Evolutionary conservation across 64 coral and sea anemone genomes (phyloP).

Genomic region (Montipora efflorescens): DNA sequence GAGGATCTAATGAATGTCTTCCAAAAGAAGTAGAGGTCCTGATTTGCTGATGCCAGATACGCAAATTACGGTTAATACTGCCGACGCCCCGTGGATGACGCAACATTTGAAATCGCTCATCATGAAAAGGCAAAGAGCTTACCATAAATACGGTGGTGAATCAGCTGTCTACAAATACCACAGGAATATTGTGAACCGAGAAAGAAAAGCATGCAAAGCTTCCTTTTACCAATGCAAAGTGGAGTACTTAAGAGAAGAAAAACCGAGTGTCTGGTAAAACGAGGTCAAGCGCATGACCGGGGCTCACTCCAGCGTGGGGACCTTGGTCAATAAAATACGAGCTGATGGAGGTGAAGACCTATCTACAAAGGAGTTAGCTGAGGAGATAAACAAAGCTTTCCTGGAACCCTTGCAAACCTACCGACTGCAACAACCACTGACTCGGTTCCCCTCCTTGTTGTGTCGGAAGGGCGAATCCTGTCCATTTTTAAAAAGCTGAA

Average conservation of each 20-base stretch:
- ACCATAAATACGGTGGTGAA: not conserved
- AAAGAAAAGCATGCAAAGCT: conserved; percentile 7
- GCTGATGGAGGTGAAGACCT: not conserved
- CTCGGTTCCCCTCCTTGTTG: too few species aligned
- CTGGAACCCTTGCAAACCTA: too few species aligned
- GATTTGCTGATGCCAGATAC: too few species aligned
- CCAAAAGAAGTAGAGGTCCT: not conserved
- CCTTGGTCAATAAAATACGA: not conserved
- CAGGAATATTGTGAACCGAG: conserved; percentile 8
- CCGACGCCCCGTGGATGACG: conserved; percentile 58
- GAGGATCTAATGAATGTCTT: conserved; percentile 46
- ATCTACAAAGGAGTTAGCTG: not conserved
- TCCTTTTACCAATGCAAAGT: not conserved
- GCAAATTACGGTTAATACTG: conserved; percentile 16
- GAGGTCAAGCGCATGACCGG: conserved; percentile 1
- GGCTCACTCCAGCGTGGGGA: not conserved
- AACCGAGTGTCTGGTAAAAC: not conserved
- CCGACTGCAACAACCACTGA: too few species aligned
- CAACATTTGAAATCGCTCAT: conserved; percentile 1
- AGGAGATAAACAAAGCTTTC: too few species aligned
- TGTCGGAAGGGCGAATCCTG: too few species aligned
- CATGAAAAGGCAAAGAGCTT: conserved; percentile 66
- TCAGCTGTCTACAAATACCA: conserved; percentile 5
- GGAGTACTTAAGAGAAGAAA: not conserved
- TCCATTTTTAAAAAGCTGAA: too few species aligned